Percentiles rank a stretch among this genome's conserved stretches.
Conservation (phyloP, 2,888 invertebrate species). For the Anoplius nigerrimus region DNA sequence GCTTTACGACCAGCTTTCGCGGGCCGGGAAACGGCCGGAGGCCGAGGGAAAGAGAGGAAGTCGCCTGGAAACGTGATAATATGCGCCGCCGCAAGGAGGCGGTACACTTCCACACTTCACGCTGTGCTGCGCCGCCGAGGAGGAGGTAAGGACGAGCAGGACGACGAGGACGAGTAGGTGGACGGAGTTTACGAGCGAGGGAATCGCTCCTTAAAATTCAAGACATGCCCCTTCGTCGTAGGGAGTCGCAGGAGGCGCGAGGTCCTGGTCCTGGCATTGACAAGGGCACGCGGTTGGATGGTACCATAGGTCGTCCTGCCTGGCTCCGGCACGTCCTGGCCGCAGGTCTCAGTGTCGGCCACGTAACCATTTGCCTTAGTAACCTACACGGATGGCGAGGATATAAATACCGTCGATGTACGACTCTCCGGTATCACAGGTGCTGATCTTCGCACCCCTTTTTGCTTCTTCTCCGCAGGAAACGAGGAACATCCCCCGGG, state of each 20-base stretch:
- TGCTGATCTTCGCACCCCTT: too few species aligned
- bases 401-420: too few species aligned
- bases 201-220: constrained; percentile 45
- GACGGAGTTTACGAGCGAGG: constrained; percentile 22
- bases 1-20: not conserved
- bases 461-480: too few species aligned
- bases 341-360: too few species aligned
- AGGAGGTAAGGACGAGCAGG: too few species aligned
- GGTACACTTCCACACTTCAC: not conserved
- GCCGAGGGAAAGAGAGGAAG: constrained; percentile 8
- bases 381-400: too few species aligned
- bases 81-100: constrained; percentile 10
- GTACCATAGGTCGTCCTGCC: too few species aligned
- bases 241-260: constrained; percentile 15
- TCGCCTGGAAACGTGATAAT: constrained; percentile 19
- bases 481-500: too few species aligned
- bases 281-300: constrained; percentile 23
- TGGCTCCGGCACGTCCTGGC: too few species aligned
- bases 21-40: not conserved
- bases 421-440: too few species aligned
- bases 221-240: constrained; percentile 16
- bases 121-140: too few species aligned
- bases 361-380: too few species aligned
- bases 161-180: not conserved
- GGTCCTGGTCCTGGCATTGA: constrained; percentile 23